Evolutionary conservation across 2,113 vertebrate species (phyloP), one percentile per base, ranked within the genome.

Genomic region (Motacilla tschutschensis): DNA sequence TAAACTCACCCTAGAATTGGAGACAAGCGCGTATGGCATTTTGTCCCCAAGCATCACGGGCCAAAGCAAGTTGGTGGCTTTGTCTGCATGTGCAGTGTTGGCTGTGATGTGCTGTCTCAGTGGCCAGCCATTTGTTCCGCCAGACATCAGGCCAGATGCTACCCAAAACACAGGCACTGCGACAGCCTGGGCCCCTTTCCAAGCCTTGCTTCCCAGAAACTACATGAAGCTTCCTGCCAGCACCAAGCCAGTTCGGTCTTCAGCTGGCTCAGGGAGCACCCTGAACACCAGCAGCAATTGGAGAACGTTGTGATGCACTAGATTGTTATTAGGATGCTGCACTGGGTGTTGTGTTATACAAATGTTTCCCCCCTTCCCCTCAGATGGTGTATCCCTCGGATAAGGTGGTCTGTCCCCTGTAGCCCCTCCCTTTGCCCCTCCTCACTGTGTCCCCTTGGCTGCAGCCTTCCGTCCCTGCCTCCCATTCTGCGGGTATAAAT

Each of bases 1-100:
- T 43, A 7, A 38, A 55, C 47, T 78, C 40, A 44, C 35, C 44
- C 48, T 55, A 15, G 21, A 66, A 64, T 5, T 54, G 60, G 33
- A 69, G 48, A 25, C 8, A 1, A 46, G 33, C 16, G 7, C 0
- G 0, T 43, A 13, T 20, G 17, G 31, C 57, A 35, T 66, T 80
- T 9, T 26, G 26, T 43, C 28, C 60, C 43, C 3, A n/a, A n/a
- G 20, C 26, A 20, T 12, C 7, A 2, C 0, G 16, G 35, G 20
- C 3, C 54, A 51, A 62, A 59, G 50, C 0, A 0, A 44, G 31
- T 12, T 6, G 7, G 51, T 66, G 65, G 35, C 70, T 77, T 74
- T 47, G 16, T 7, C n/a, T 54, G 51, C 12, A 1, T 0, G 3
- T 14, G 21, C 12, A 48, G 14, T 14, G 28, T 13, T 41, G 29